Evolutionary conservation across 2,888 invertebrate species (phyloP), one percentile per base, ranked within the genome.

Genomic region (Thera obeliscata): DNA sequence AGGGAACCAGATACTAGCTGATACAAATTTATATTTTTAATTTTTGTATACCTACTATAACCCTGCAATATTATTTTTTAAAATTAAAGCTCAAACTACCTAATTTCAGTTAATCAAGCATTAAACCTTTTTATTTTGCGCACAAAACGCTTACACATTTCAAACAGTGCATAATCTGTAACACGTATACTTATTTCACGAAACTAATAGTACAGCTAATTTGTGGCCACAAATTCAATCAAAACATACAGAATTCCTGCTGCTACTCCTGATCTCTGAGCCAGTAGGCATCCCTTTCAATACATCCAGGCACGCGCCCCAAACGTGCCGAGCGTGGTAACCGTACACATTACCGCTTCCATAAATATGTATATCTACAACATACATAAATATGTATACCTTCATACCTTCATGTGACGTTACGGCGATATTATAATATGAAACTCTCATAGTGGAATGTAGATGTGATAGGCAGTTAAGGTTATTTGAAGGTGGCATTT

Each of bases 271-370:
- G 74, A 75, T 75, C 71, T 74, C 72, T 43, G 4, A 55, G n/a
- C 55, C 71, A 43, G 77, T 73, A 67, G 74, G 74, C 76, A 81
- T 80, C 78, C 78, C 79, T 81, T 82, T 83, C 83, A 84, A 86
- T 83, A 84, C 84, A 85, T 83, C 84, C 81, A 75, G 76, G 82
- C 86, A 86, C 85, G 84, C 81, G 77, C 79, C 69, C 71, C 69
- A 79, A 81, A 87, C 87, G 87, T 88, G 88, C 83, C 79, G 73
- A 61, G 84, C 79, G 74, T 88, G 73, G 79, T 80, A 86, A 87
- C 79, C 73, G 64, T 78, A 76, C 76, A 81, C 78, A 81, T 81
- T 81, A 81, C 81, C 74, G 67, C 70, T 64, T 69, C 76, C 78
- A 81, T 83, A 85, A 82, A 83, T 84, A 83, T 82, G 79, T 83